Percentiles rank a stretch among this genome's conserved stretches.
Conservation (phyloP, 1,140 invertebrate species). For the Alviniconcha marisindica region DNA sequence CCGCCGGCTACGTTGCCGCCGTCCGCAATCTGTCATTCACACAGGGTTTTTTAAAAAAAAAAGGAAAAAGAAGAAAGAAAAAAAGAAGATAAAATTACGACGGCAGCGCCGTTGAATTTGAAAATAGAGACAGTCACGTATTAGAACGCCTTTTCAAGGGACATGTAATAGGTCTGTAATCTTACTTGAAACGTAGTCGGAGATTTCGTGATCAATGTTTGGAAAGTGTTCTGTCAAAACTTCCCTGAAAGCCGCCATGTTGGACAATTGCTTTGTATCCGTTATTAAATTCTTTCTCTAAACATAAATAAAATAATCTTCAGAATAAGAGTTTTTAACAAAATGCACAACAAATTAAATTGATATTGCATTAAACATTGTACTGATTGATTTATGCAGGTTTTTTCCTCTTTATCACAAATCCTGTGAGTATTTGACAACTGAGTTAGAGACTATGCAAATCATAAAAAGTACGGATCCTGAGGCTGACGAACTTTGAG, state of each 20-base stretch:
- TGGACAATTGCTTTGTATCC: neutral
- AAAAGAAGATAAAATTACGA: no score
- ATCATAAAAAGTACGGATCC: no score
- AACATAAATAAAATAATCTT: neutral
- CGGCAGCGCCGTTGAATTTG: no score
- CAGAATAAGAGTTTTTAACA: neutral
- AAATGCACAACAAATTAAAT: neutral
- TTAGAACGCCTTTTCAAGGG: no score
- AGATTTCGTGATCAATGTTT: slow-evolving; percentile 54
- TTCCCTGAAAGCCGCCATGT: slow-evolving; percentile 53
- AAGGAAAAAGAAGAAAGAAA: no score
- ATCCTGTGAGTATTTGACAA: neutral
- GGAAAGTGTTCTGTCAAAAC: slow-evolving; percentile 48
- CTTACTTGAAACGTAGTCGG: slow-evolving; percentile 53
- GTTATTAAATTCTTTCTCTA: neutral
- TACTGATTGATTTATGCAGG: neutral
- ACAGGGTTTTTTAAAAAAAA: no score
- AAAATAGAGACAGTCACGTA: no score
- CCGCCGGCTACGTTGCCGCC: no score
- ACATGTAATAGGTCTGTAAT: no score
- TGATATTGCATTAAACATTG: neutral
- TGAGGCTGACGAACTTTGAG: no score
- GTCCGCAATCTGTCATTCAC: no score
- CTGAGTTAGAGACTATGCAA: no score
- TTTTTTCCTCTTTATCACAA: neutral